These are phyloP conservation scores for Trematomus loennbergii DNA, from an alignment of 2,113 vertebrate species.

Conservation along the genomic window DNA sequence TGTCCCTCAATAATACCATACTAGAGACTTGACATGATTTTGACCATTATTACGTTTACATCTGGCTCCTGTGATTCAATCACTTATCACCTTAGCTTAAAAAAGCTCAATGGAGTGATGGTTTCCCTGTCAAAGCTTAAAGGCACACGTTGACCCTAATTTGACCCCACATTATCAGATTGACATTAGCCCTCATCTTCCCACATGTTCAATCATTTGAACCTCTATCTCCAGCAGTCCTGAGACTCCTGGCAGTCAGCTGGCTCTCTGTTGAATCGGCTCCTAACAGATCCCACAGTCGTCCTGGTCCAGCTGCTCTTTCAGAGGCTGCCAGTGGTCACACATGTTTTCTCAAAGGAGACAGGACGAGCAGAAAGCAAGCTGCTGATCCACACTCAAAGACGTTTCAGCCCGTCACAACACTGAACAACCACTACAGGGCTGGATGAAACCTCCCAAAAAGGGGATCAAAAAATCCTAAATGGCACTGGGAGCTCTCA, in stretches of 20 bases:
- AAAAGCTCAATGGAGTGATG: neutral
- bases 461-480: slow-evolving; percentile 40
- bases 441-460: slow-evolving; percentile 31
- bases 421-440: slow-evolving; percentile 23
- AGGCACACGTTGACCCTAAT: neutral
- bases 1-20: neutral
- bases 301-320: slow-evolving; percentile 67
- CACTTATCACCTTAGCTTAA: neutral
- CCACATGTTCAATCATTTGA: neutral
- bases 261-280: slow-evolving; percentile 33
- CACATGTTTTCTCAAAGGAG: slow-evolving; percentile 74
- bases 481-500: slow-evolving; percentile 73
- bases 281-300: slow-evolving; percentile 41
- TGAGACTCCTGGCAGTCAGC: slow-evolving; percentile 21
- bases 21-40: neutral
- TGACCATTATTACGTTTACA: neutral
- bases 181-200: neutral
- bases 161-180: neutral
- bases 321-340: slow-evolving; percentile 60
- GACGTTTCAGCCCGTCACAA: slow-evolving; percentile 41
- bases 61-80: neutral
- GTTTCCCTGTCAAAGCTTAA: neutral
- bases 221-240: slow-evolving; percentile 15
- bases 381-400: slow-evolving; percentile 32
- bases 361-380: slow-evolving; percentile 49